These are phyloP conservation scores for Rhabdomys dilectus DNA, from an alignment of 2,113 vertebrate genomes.

Conservation along the genomic window DNA sequence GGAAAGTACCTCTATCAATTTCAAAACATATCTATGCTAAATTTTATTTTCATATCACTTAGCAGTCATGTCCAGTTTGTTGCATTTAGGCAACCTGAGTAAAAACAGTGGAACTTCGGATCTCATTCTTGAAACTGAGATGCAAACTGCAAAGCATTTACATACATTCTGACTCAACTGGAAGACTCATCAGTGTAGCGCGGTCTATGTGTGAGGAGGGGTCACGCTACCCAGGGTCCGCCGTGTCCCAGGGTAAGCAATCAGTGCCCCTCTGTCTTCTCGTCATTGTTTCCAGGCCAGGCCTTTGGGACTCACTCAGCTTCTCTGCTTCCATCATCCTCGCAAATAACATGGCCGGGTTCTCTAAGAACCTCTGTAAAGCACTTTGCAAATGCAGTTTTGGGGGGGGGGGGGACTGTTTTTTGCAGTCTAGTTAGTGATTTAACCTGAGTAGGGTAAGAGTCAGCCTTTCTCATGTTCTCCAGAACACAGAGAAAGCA, in stretches of 20 bases:
- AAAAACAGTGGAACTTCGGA: neutral
- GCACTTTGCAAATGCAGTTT: slow-evolving; percentile 18
- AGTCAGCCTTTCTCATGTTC: neutral
- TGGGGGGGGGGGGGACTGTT: neutral
- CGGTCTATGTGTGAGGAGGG: neutral
- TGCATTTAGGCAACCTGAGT: slow-evolving; percentile 44
- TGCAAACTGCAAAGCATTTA: neutral
- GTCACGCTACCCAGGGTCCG: neutral
- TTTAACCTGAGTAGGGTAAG: slow-evolving; percentile 28
- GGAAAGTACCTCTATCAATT: slow-evolving; percentile 14
- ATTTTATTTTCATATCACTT: slow-evolving; percentile 56
- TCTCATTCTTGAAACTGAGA: neutral
- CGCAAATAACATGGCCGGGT: neutral
- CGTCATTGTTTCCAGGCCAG: neutral
- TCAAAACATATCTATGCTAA: neutral
- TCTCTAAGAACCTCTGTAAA: neutral
- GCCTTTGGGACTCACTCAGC: neutral
- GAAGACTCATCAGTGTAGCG: neutral
- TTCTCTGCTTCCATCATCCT: neutral
- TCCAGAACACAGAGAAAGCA: slow-evolving; percentile 32
- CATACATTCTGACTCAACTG: neutral
- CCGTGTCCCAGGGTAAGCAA: neutral
- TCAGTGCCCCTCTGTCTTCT: neutral
- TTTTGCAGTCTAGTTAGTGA: neutral
- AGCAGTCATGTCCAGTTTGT: slow-evolving; percentile 10